Evolutionary conservation across 2,113 vertebrate species (phyloP).

Genomic region (Phalacrocorax pelagicus): DNA sequence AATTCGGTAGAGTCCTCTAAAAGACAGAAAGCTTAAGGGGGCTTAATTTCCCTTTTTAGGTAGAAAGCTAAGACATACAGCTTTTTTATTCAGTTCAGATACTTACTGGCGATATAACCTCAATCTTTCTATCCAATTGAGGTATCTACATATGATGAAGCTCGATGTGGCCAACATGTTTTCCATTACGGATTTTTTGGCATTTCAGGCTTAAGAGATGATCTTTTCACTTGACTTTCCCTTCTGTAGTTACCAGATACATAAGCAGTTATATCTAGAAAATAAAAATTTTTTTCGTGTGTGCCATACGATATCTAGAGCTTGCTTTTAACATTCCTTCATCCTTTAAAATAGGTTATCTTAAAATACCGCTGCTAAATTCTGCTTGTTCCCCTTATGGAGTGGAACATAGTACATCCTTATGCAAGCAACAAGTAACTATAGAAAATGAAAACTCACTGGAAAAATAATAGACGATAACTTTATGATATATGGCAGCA

Average conservation of each 20-base stretch:
- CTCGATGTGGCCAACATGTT: neutral
- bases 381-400: neutral
- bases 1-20: neutral
- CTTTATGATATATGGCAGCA: neutral
- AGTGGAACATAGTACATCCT: neutral
- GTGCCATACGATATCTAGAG: neutral
- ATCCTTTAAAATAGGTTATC: slow-evolving; percentile 30
- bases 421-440: neutral
- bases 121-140: neutral
- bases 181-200: neutral
- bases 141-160: neutral
- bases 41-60: neutral
- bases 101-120: neutral
- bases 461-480: neutral
- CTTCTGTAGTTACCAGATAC: neutral
- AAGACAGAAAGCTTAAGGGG: neutral
- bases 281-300: neutral
- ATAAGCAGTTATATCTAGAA: neutral
- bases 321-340: neutral
- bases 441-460: neutral
- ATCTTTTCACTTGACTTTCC: neutral
- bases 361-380: slow-evolving; percentile 38
- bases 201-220: neutral
- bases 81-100: neutral
- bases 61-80: neutral